Evolutionary conservation across 2,888 invertebrate genomes (phyloP).

Genomic region (Parnassius orleans): DNA sequence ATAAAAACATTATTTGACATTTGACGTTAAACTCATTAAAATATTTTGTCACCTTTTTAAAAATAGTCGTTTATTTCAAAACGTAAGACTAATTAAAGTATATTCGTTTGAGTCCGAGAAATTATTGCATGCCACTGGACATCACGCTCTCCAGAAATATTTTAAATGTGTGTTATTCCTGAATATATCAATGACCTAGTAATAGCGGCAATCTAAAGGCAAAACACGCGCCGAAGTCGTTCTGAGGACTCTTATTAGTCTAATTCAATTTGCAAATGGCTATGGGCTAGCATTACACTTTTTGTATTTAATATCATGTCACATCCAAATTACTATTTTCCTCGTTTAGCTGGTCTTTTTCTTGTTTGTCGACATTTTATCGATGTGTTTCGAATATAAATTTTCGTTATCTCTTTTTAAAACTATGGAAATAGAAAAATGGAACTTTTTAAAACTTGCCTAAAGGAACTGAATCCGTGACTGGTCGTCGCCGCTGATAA

Average conservation of each 20-base stretch:
- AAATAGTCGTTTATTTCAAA: too few species aligned
- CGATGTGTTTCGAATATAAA: background rate
- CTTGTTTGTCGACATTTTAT: conserved; percentile 3
- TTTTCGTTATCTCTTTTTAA: background rate
- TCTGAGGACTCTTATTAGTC: conserved; percentile 44
- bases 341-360: conserved; percentile 3
- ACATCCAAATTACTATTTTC: conserved; percentile 29
- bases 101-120: background rate
- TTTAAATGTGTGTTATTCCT: conserved; percentile 41
- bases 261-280: conserved; percentile 42
- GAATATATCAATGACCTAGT: conserved; percentile 49
- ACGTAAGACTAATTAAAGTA: too few species aligned
- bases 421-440: too few species aligned
- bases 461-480: too few species aligned
- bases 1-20: too few species aligned
- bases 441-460: too few species aligned
- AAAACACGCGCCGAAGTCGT: conserved; percentile 41
- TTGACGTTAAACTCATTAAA: too few species aligned
- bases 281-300: conserved; percentile 7
- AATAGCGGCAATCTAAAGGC: conserved; percentile 43
- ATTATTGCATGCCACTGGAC: conserved; percentile 28
- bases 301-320: conserved; percentile 31
- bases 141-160: conserved; percentile 49
- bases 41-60: too few species aligned
- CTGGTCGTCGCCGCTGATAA: too few species aligned